Base-by-base conservation (phyloP, 2,888 invertebrate genomes). In the Patella caerulea region DNA sequence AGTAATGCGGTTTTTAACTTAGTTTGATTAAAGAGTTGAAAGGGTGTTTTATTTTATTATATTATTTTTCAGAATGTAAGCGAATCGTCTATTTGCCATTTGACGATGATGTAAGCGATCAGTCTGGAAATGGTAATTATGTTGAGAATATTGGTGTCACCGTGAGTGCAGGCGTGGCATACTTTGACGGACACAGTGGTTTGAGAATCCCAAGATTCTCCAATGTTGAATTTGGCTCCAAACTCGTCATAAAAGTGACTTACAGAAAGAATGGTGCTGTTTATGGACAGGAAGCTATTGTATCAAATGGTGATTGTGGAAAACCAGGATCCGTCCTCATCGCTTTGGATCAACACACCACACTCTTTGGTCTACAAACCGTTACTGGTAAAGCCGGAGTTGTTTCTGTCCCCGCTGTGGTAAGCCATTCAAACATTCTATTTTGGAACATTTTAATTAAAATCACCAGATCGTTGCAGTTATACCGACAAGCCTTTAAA, bases 251-350 rank as follows among this genome's bases (percentile, higher is more conserved):
- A 14, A 83, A 82, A 55, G 76, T 85, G 17, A 85, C 84, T n/a
- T 88, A 84, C 72, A 81, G 76, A 54, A 24, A 24, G 1, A 14
- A 65, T 65, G 65, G 65, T 11, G 14, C 24, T 5, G 24, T 11
- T 11, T 65, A 19, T 24, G 14, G 11, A 14, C 65, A 19, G 12
- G 84, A 84, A 70, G 86, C 87, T 0, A 73, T 88, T 19, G 77
- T 88, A 9, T 83, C 85, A 71, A 88, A 88, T 74, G 86, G 86
- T 15, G 87, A 87, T 76, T 88, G 87, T 72, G 81, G 81, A 59
- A 83, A 79, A 45, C 73, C 82, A 5, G 84, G 85, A 14, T 85
- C 88, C 11, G 80, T 88, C 52, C 79, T 83, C 79, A 75, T 88
- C 53, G 83, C 81, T 0, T 83, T 84, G 17, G 82, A 82, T 59